These are phyloP conservation scores for Limnephilus marmoratus DNA, from an alignment of 2,888 invertebrate genomes.

Conservation along the genomic window DNA sequence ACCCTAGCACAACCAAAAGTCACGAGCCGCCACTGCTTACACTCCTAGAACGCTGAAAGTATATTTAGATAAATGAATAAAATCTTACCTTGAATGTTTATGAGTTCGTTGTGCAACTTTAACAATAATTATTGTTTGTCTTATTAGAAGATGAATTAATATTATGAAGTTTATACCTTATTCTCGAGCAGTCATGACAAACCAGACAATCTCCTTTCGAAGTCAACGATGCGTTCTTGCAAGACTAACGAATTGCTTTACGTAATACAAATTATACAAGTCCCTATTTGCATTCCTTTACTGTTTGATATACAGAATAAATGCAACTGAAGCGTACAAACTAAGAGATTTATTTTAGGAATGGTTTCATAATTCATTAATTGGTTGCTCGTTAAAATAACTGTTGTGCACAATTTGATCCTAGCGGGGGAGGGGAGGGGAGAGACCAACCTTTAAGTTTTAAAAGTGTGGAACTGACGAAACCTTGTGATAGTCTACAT, in stretches of 20 bases:
- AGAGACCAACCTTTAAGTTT: not conserved
- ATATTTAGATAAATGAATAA: too few relatives aligned
- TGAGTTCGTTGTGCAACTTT: not conserved
- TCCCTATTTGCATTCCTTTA: not conserved
- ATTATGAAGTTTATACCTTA: not conserved
- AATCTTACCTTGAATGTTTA: not conserved
- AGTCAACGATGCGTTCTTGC: constrained; percentile 2
- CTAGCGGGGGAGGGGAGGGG: not conserved
- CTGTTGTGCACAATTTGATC: not conserved
- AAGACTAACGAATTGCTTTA: not conserved
- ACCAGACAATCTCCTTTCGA: not conserved
- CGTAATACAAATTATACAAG: not conserved
- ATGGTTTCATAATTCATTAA: not conserved
- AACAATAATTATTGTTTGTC: too few relatives aligned
- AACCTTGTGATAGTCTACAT: not conserved
- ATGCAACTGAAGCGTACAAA: not conserved
- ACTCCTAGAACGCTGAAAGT: too few relatives aligned
- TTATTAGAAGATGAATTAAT: too few relatives aligned
- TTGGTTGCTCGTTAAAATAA: not conserved
- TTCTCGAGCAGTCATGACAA: not conserved
- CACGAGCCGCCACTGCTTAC: too few relatives aligned
- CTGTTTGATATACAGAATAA: not conserved
- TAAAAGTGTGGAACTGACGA: not conserved
- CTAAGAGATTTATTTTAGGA: not conserved
- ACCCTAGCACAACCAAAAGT: too few relatives aligned